phyloP scores from a whole-genome alignment of 1,140 invertebrate species.

The Hyles euphorbiae region DNA sequence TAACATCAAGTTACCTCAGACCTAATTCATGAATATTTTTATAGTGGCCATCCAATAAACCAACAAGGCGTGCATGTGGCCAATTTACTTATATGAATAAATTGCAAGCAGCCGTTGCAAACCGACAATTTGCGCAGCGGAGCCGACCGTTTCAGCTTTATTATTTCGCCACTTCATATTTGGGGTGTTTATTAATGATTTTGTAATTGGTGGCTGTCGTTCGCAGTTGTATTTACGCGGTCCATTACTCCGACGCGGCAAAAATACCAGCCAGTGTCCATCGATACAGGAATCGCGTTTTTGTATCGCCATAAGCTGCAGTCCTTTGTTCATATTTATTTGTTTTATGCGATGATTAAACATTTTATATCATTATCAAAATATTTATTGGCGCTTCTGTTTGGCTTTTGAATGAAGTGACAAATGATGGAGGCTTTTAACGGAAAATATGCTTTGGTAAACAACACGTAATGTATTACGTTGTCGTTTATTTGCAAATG shows the following conservation, averaged over 20 bases:
- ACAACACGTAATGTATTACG: too few relatives aligned
- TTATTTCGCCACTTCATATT: conserved; percentile 51
- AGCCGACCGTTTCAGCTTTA: conserved; percentile 32
- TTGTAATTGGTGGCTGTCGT: conserved; percentile 53
- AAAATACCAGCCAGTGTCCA: not conserved
- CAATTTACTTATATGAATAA: conserved; percentile 54
- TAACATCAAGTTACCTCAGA: not conserved
- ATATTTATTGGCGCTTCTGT: too few relatives aligned
- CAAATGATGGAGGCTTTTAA: too few relatives aligned
- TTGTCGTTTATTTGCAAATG: too few relatives aligned
- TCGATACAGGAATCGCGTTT: too few relatives aligned
- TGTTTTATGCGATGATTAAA: too few relatives aligned
- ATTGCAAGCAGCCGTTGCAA: conserved; percentile 31
- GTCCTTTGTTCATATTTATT: too few relatives aligned
- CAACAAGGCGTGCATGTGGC: conserved; percentile 35
- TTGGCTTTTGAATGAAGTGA: too few relatives aligned
- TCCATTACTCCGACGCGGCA: conserved; percentile 26
- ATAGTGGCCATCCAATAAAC: conserved; percentile 38
- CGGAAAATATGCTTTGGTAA: too few relatives aligned
- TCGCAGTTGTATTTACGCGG: conserved; percentile 38
- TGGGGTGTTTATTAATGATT: conserved; percentile 54
- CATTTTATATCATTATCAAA: too few relatives aligned
- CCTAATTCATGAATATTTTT: conserved; percentile 12
- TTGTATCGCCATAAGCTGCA: too few relatives aligned
- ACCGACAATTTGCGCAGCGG: conserved; percentile 33